Evolutionary conservation across 2,888 invertebrate species (phyloP), one percentile per base, ranked within the genome.

Genomic region (Chesias legatella): DNA sequence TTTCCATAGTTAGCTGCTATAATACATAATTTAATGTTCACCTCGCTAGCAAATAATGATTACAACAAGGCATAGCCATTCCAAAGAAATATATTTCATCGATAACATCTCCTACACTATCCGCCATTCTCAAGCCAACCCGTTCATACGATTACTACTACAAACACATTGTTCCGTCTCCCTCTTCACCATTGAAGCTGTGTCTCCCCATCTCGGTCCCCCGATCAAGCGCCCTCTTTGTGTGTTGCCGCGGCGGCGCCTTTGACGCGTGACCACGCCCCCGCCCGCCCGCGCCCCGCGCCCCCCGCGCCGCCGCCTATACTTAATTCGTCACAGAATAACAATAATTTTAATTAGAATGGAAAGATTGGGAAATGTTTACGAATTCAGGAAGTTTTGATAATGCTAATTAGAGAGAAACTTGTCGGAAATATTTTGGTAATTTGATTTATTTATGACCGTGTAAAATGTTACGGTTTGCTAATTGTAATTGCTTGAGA

Each of bases 281-380:
- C 56, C 58, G 60, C 65, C 68, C 84, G 83, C 85, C 85, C 67
- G 55, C 58, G 60, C 65, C 68, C 64, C 64, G 65, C 67, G 58
- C 69, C 55, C 65, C 52, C 66, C 66, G 66, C 57, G 62, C 64
- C 40, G 33, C 39, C 45, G n/a, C n/a, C 31, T 41, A 33, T 45
- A 69, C 67, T 75, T 79, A 79, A 84, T 85, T 83, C 82, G 84
- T 85, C 83, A 84, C 80, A 76, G 67, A 64, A 55, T 82, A 83
- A 83, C 82, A 83, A 79, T 77, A 76, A 63, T 73, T 84, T 84
- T 85, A 86, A 85, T 86, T 84, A 80, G 59, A 72, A 60, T 65
- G 72, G 73, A 78, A 77, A 70, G 65, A 72, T 65, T 62, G 63
- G 61, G 58, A 65, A 68, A 65, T 61, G 55, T 60, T 53, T 43